A percentile compares a stretch with the other conserved stretches of the same genome.
Conservation (phyloP, 2,888 invertebrate species). For the Plagodis dolabraria region DNA sequence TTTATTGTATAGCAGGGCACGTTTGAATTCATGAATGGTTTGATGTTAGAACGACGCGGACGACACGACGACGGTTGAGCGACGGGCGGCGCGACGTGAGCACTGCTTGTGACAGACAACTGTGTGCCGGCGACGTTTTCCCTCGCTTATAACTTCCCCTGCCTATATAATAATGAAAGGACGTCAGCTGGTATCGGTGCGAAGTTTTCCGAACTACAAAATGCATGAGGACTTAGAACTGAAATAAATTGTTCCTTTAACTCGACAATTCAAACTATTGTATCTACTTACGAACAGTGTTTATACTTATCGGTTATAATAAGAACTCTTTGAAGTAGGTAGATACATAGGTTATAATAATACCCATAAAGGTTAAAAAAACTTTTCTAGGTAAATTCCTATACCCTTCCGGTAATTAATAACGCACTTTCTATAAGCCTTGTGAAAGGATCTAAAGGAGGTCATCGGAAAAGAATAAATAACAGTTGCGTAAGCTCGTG, state of each 20-base stretch:
- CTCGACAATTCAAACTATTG: no score
- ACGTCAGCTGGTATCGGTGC: conserved; percentile 67
- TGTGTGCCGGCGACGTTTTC: conserved; percentile 59
- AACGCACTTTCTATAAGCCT: conserved; percentile 22
- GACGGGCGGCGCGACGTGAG: conserved; percentile 15
- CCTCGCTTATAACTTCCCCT: conserved; percentile 71
- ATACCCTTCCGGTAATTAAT: conserved; percentile 19
- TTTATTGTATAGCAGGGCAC: conserved; percentile 7
- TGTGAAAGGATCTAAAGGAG: conserved; percentile 20
- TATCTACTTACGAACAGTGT: neutral
- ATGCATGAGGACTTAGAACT: conserved; percentile 36
- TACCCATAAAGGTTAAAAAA: no score
- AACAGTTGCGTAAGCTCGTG: conserved; percentile 9
- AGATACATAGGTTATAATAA: no score
- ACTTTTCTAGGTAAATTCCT: conserved; percentile 6
- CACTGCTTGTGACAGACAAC: conserved; percentile 55
- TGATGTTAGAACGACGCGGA: conserved; percentile 13
- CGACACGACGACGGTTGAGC: conserved; percentile 5
- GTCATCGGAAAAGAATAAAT: conserved; percentile 1
- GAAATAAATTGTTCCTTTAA: conserved; percentile 1
- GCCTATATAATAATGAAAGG: conserved; percentile 55
- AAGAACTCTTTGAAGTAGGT: no score
- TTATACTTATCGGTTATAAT: no score
- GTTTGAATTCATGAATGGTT: conserved; percentile 21
- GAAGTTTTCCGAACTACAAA: conserved; percentile 62